phyloP scores from a whole-genome alignment of 1,140 invertebrate species.

The Stegodyphus dumicola region DNA sequence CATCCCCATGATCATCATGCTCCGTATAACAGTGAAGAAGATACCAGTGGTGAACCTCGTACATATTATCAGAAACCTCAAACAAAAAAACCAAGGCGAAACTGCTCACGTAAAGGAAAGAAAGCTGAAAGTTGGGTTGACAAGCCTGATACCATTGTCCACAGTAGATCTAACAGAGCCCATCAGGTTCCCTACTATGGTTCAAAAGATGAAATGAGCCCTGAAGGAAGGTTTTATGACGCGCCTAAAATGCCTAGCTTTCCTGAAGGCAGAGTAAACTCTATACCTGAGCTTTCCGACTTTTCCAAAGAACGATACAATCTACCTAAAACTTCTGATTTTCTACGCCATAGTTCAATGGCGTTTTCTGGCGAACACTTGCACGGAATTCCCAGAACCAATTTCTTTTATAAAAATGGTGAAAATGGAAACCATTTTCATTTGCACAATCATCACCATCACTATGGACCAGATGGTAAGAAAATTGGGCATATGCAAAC shows the following conservation, averaged over 20 bases:
- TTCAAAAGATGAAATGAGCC: neutral
- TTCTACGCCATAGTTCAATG: neutral
- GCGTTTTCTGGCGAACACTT: conserved; percentile 19
- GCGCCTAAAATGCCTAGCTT: neutral
- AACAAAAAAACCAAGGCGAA: conserved; percentile 4
- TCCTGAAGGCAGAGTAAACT: neutral
- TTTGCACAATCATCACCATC: conserved; percentile 37
- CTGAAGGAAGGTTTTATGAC: no score
- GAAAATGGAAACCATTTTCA: conserved; percentile 44
- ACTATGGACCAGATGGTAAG: conserved; percentile 17
- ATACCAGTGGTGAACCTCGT: neutral
- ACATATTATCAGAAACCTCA: conserved; percentile 1
- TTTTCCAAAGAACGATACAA: neutral
- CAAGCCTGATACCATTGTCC: conserved; percentile 7
- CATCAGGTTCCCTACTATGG: conserved; percentile 4
- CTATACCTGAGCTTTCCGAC: neutral
- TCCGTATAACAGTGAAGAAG: neutral
- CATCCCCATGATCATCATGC: neutral
- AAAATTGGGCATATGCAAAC: neutral
- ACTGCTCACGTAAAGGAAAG: neutral
- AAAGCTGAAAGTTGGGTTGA: neutral
- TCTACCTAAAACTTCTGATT: no score
- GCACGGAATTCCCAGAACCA: conserved; percentile 14
- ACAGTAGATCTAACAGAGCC: conserved; percentile 9
- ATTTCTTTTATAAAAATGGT: neutral